Evolutionary conservation across 2,888 invertebrate genomes (phyloP), one percentile per base, ranked within the genome.

Genomic region (Theretra japonica): DNA sequence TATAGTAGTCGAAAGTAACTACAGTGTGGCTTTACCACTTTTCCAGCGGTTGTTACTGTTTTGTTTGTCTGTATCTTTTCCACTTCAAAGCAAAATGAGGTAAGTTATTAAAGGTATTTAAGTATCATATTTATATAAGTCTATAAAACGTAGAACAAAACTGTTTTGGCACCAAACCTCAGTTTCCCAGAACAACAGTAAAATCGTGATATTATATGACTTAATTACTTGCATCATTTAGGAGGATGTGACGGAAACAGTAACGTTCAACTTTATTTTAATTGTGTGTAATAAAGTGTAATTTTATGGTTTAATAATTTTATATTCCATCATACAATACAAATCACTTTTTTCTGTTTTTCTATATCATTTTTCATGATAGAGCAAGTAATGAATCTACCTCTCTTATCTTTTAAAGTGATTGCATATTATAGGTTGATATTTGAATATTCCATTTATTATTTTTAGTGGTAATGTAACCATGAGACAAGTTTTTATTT

Each of bases 141-240:
- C 41, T 23, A 41, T 48, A 65, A 65, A 65, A 65, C 48, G 65
- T 65, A 21, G 23, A 23, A 48, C 48, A 48, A 48, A 23, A 65
- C 48, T 23, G 23, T 21, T 41, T 65, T 65, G 65, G 65, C 65
- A 65, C 23, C 65, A 23, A 65, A 65, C 23, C 21, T 4, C 21
- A 21, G 41, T 23, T 62, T 62, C 41, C 65, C 17, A 65, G 65
- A 65, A 65, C 65, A 65, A 48, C 41, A 48, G 23, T 65, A 48
- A 65, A 41, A 48, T 65, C 1, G 1, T 65, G 23, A 17, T 65
- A 65, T 41, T 28, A 48, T 65, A 65, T 65, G 41, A 41, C 23
- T 62, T 62, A 62, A 62, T 62, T 62, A 62, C 62, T 62, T 62
- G 41, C 33, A 48, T 41, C 65, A 33, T 65, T 65, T 65, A 48